Conservation (phyloP, 2,888 invertebrate species). For the Candidula unifasciata region DNA sequence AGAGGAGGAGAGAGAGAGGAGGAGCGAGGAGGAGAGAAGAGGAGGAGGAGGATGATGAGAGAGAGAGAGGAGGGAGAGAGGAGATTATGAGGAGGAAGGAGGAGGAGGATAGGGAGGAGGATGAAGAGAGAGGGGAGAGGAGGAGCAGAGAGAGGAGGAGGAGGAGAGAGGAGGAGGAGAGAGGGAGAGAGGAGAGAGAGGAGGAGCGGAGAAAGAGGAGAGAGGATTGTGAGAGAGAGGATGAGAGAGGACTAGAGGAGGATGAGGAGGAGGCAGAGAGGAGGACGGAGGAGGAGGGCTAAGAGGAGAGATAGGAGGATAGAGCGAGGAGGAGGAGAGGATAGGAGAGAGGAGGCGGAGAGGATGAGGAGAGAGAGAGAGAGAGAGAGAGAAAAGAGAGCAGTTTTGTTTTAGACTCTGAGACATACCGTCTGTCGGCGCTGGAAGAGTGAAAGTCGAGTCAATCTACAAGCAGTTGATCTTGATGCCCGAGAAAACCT, state of each 20-base stretch:
- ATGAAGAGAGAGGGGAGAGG: not conserved
- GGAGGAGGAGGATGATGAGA: not conserved
- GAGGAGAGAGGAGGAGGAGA: not conserved
- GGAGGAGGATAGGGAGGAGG: not conserved
- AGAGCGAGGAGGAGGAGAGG: not conserved
- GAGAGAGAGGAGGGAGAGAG: conserved; percentile 1
- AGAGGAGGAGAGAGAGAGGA: not conserved
- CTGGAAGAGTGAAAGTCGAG: no score
- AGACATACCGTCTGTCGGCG: no score
- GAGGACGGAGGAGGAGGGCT: no score
- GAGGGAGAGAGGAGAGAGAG: not conserved
- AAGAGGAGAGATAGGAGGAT: no score
- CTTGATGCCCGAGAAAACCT: no score
- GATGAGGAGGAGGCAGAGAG: not conserved
- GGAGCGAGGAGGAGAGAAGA: not conserved
- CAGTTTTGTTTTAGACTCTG: not conserved
- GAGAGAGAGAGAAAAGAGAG: not conserved
- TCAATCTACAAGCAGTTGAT: no score
- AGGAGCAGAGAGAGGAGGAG: not conserved
- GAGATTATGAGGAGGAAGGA: not conserved
- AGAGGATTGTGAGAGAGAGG: not conserved
- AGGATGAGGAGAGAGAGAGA: not conserved
- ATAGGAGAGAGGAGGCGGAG: not conserved
- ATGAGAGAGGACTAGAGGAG: not conserved
- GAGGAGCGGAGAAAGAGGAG: not conserved